Evolutionary conservation across 2,113 vertebrate genomes (phyloP), one percentile per base, ranked within the genome.

Genomic region (Coreoperca whiteheadi): DNA sequence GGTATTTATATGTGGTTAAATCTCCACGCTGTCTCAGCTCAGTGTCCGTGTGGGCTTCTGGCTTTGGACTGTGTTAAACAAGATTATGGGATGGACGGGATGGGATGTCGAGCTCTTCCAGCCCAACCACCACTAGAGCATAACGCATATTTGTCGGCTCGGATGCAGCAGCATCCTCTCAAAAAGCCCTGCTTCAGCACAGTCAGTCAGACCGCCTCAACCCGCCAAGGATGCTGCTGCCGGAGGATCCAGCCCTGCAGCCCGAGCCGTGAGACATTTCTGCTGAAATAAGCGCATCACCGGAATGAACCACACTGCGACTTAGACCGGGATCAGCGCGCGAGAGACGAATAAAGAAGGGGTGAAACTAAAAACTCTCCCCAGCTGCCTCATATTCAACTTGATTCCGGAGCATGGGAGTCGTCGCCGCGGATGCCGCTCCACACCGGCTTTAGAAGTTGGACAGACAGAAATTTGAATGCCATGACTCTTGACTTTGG

Each of bases 101-200:
- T 77, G 87, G 85, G 85, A 81, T 85, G 82, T 37, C 14, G 76
- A 79, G 77, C 82, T 89, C 66, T 79, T 84, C 25, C 81, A 85
- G 88, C 75, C 72, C 82, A 83, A 74, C 84, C 78, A 60, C 77
- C 71, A 77, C 48, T 69, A 88, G 74, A 78, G 86, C 86, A 73
- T 56, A 82, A 66, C 85, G 87, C 81, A 28, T 30, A 85, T 89
- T 71, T 54, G 79, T 83, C 57, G 68, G 77, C 81, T 87, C 63
- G 86, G 87, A 90, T 91, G 88, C 90, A 92, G 87, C 90, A 90
- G 71, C 87, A 79, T 79, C 93, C 86, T 88, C 81, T 86, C 79
- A 76, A 51, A 46, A 64, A 65, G 84, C 87, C 4, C 70, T 70
- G 83, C 75, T 77, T 82, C 86, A 74, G 69, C 71, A 50, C 76